A percentile compares a stretch with the other conserved stretches of the same genome.
These are phyloP conservation scores for Momotus momota DNA, from an alignment of 2,797 vertebrate genomes.

Conservation along the genomic window DNA sequence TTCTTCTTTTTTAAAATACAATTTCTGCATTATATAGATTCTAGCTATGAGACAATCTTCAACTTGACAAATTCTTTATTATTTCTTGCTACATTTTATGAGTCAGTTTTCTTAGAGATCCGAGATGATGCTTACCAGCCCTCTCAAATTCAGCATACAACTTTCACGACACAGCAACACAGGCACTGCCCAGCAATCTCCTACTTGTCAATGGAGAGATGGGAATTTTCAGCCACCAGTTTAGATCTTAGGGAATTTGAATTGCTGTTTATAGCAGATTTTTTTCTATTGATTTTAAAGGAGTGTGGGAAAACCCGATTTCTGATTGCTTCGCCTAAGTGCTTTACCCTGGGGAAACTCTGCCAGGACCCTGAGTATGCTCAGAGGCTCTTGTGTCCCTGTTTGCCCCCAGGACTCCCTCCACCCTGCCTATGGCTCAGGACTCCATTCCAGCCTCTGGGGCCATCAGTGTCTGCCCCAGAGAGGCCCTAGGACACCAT, in stretches of 20 bases:
- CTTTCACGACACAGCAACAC: rapidly evolving
- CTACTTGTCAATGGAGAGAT: not conserved
- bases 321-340: not conserved
- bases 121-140: not conserved
- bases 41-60: not conserved
- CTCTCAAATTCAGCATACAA: not conserved
- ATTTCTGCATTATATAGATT: not conserved
- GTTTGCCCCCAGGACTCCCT: rapidly evolving
- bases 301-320: rapidly evolving
- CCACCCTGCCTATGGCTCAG: rapidly evolving
- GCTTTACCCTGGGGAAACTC: not conserved
- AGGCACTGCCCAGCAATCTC: not conserved
- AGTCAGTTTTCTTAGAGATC: not conserved
- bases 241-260: not conserved
- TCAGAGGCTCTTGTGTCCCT: not conserved
- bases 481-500: rapidly evolving
- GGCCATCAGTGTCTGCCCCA: not conserved
- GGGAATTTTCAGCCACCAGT: not conserved
- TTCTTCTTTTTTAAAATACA: not conserved
- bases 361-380: not conserved
- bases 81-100: not conserved
- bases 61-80: not conserved
- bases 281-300: not conserved
- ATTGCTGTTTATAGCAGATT: not conserved
- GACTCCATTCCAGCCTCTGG: rapidly evolving